A percentile compares a stretch with the other conserved stretches of the same genome.
phyloP scores from a whole-genome alignment of 2,797 vertebrate species.

The Prionace glauca region DNA sequence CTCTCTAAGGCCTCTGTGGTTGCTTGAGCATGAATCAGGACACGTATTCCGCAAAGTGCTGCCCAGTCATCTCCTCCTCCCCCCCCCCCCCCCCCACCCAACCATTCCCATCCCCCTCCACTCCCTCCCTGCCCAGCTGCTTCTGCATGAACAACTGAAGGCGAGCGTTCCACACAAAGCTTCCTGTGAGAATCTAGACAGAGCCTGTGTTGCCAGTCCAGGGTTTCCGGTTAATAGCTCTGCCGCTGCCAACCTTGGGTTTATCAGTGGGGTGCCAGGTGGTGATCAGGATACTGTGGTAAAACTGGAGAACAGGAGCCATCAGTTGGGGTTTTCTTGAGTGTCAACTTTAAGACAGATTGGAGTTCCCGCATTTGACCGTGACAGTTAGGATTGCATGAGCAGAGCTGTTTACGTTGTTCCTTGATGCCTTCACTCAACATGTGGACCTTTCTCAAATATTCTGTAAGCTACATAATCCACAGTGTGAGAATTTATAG shows the following conservation, averaged over 20 bases:
- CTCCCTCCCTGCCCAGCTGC: not conserved
- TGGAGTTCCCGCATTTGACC: constrained; percentile 42
- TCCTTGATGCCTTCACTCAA: constrained; percentile 3
- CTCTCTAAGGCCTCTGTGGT: not conserved
- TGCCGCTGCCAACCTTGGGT: constrained; percentile 54
- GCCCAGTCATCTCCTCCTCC: not conserved
- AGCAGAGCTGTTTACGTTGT: not conserved
- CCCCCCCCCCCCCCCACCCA: not conserved
- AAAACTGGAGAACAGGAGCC: constrained; percentile 66
- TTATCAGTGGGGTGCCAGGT: constrained; percentile 76
- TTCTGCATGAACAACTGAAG: constrained; percentile 18
- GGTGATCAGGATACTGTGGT: constrained; percentile 87
- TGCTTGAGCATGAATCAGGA: not conserved
- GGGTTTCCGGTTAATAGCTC: constrained; percentile 34
- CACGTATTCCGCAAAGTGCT: not conserved
- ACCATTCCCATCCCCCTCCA: not conserved
- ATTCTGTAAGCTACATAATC: not conserved
- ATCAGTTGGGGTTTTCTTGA: constrained; percentile 68
- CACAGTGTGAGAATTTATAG: not conserved
- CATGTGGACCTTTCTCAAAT: not conserved
- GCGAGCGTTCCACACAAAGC: constrained; percentile 43
- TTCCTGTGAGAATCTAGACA: constrained; percentile 54
- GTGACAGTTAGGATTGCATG: constrained; percentile 35
- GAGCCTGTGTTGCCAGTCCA: constrained; percentile 23
- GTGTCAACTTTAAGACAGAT: constrained; percentile 69